Conservation (phyloP, 1,140 invertebrate species). For the Nasonia vitripennis region DNA sequence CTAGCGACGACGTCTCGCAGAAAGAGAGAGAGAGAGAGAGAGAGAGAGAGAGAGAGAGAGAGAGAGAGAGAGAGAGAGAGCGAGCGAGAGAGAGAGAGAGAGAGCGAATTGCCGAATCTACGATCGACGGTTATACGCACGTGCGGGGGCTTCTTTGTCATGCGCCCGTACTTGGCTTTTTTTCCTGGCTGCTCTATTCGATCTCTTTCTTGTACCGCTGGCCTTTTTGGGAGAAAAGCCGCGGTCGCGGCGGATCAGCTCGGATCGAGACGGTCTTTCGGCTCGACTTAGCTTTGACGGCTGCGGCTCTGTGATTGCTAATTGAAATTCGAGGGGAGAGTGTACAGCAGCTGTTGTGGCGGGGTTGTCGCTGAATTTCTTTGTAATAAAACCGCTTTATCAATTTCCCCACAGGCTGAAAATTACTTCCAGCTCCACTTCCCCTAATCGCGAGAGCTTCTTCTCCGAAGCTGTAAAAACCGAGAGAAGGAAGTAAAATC, state of each 20-base stretch:
- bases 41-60: not conserved
- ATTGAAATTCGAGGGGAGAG: too few relatives aligned
- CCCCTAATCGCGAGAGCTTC: too few relatives aligned
- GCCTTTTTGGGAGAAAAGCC: not conserved
- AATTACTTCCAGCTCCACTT: too few relatives aligned
- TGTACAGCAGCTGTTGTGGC: too few relatives aligned
- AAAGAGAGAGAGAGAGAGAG: not conserved
- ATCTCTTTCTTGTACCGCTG: not conserved
- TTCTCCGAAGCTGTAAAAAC: too few relatives aligned
- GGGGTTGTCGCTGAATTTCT: too few relatives aligned
- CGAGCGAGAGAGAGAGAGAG: not conserved
- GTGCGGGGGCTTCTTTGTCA: not conserved
- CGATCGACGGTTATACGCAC: not conserved
- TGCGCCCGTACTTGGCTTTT: not conserved
- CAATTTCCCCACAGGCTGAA: too few relatives aligned
- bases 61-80: not conserved
- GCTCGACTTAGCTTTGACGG: too few relatives aligned
- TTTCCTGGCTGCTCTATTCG: not conserved
- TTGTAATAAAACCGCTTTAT: too few relatives aligned
- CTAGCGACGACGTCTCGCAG: not conserved
- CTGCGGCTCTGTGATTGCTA: too few relatives aligned
- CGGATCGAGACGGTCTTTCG: too few relatives aligned
- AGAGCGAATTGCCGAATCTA: slow-evolving; percentile 38
- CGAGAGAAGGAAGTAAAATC: not conserved
- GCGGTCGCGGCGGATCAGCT: not conserved